Evolutionary conservation across 2,888 invertebrate genomes (phyloP).

Genomic region (Tetheella fluctuosa): DNA sequence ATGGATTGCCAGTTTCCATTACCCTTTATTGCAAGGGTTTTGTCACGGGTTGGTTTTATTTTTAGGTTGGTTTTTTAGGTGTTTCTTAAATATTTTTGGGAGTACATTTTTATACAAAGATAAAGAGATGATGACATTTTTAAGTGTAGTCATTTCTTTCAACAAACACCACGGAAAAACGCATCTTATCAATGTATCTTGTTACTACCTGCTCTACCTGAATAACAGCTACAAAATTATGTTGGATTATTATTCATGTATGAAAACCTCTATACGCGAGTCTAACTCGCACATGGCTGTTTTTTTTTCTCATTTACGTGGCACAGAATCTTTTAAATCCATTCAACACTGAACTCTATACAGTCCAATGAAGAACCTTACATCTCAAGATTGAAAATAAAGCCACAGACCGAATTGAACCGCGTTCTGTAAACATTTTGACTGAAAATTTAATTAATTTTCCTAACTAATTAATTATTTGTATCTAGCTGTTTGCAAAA

Average conservation of each 20-base stretch:
- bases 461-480: constrained; percentile 31
- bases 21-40: constrained; percentile 5
- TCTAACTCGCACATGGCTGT: too few species aligned
- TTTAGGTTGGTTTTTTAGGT: background rate
- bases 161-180: too few species aligned
- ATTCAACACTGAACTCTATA: background rate
- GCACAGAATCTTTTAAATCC: too few species aligned
- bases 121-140: too few species aligned
- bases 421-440: constrained; percentile 19
- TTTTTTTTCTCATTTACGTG: too few species aligned
- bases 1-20: background rate
- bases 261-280: too few species aligned
- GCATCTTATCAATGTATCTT: too few species aligned
- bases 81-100: background rate
- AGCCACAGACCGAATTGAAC: constrained; percentile 16
- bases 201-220: too few species aligned
- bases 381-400: constrained; percentile 23
- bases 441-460: constrained; percentile 33
- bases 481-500: constrained; percentile 17
- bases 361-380: background rate
- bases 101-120: background rate
- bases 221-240: too few species aligned
- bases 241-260: too few species aligned
- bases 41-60: constrained; percentile 1
- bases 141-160: too few species aligned